A percentile compares a stretch with the other conserved stretches of the same genome.
Evolutionary conservation across 2,888 invertebrate species (phyloP).

Genomic region (Mythimna pallens): DNA sequence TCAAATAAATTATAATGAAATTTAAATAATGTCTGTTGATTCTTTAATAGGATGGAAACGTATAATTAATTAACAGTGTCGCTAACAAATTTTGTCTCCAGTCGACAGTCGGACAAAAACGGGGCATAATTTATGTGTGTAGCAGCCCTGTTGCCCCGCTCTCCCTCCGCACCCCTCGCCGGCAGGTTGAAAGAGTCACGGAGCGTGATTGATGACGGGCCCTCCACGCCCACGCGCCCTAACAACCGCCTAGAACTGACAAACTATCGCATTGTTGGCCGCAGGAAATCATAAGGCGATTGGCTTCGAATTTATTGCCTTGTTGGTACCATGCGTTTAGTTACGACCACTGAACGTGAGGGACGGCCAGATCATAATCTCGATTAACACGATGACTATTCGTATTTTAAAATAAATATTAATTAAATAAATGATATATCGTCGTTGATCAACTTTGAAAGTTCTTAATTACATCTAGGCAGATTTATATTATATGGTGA

Average conservation of each 20-base stretch:
- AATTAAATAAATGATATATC: conserved; percentile 45
- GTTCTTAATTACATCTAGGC: conserved; percentile 18
- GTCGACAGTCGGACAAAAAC: conserved; percentile 84
- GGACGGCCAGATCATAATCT: conserved; percentile 66
- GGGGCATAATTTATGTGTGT: conserved; percentile 84
- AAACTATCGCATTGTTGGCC: conserved; percentile 83
- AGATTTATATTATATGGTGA: conserved; percentile 3
- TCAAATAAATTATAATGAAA: conserved; percentile 65
- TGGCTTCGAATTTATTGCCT: conserved; percentile 79
- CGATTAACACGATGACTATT: conserved; percentile 67
- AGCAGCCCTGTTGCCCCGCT: conserved; percentile 76
- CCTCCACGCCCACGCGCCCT: conserved; percentile 82
- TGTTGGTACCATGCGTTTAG: conserved; percentile 68
- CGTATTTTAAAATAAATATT: conserved; percentile 55
- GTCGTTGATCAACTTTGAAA: conserved; percentile 31
- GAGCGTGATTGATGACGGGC: conserved; percentile 87
- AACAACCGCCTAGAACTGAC: conserved; percentile 86
- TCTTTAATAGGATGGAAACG: conserved; percentile 71
- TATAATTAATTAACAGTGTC: conserved; percentile 86
- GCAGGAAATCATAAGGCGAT: conserved; percentile 83
- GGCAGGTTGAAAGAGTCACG: conserved; percentile 90
- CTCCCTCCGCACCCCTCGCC: conserved; percentile 69
- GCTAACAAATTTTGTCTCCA: conserved; percentile 86
- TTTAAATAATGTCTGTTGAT: conserved; percentile 67
- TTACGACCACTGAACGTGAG: conserved; percentile 68